Base-by-base conservation (phyloP, 2,113 vertebrate species). In the Emydura subglobosa region DNA sequence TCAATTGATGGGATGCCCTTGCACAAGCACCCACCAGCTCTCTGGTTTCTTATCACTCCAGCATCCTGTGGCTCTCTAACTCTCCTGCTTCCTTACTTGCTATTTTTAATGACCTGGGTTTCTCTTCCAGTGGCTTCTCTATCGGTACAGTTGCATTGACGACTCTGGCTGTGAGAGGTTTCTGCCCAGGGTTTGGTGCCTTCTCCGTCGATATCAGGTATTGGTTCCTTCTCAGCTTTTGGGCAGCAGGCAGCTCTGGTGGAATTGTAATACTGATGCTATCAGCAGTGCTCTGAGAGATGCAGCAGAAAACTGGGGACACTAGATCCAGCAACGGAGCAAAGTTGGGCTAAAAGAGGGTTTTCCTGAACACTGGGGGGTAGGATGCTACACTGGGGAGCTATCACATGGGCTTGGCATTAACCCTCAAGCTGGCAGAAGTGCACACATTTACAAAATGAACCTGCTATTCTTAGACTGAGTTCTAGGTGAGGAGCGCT, bases 191-290 rank as follows among this genome's bases (percentile, higher is more conserved):
- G 99, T 99, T 84, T 99, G 99, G 99, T 99, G 99, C 98, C 99
- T 99, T 95, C 98, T 99, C 50, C 99, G 99, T 89, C 98, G 99
- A 96, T 99, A 99, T 51, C 99, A 99, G 99, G 99, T 99, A 97
- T 1, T 1, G 76, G 65, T 72, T 44, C 65, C 8, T 1, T 10
- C 50, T 5, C 19, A 7, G 19, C 3, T 42, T 22, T 29, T 2
- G 51, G 53, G 9, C 21, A 1, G 68, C 50, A 24, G 85, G 83
- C 87, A 79, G 29, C n/a, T 6, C 49, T 44, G 6, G 27, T 17
- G 29, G 5, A 13, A 13, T 31, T 2, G 59, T 82, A 50, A 49
- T 17, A 2, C 17, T 22, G 53, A 65, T 51, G 34, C 49, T 21
- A 1, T 2, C 6, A 13, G 5, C 7, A n/a, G 49, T 94, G 49